Percentiles rank a stretch among this genome's conserved stretches.
phyloP scores from a whole-genome alignment of 2,888 invertebrate genomes.

The Eulithis prunata region DNA sequence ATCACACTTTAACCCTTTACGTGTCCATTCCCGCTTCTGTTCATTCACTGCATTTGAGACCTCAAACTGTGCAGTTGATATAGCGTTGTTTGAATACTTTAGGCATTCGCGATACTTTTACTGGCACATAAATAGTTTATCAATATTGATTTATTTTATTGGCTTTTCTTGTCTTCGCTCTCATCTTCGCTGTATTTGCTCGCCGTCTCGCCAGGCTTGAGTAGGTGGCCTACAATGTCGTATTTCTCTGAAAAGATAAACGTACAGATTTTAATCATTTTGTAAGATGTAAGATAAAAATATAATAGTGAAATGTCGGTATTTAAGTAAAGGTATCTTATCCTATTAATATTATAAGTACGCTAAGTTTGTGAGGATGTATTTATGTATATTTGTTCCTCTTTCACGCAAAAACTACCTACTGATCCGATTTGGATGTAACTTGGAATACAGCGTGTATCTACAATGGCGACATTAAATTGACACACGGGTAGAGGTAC shows the following conservation, averaged over 20 bases:
- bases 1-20: background rate
- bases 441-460: too few relatives aligned
- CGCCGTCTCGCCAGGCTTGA: conserved; percentile 75
- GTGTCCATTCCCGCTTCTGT: background rate
- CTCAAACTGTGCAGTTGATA: conserved; percentile 3
- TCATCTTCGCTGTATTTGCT: conserved; percentile 72
- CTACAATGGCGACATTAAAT: too few relatives aligned
- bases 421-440: too few relatives aligned
- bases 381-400: too few relatives aligned
- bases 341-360: too few relatives aligned
- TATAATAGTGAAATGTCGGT: too few relatives aligned
- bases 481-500: too few relatives aligned
- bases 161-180: conserved; percentile 70
- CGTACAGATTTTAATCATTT: background rate
- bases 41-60: background rate
- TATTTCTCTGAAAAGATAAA: conserved; percentile 72
- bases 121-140: background rate
- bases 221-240: conserved; percentile 72
- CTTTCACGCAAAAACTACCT: too few relatives aligned
- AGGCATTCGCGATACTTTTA: conserved; percentile 4
- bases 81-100: conserved; percentile 8
- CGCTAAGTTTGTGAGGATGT: too few relatives aligned
- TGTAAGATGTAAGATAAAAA: too few relatives aligned
- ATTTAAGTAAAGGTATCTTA: too few relatives aligned
- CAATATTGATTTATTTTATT: conserved; percentile 30